These are phyloP conservation scores for Leptobrachium leishanense DNA, from an alignment of 2,113 vertebrate genomes.

Conservation along the genomic window DNA sequence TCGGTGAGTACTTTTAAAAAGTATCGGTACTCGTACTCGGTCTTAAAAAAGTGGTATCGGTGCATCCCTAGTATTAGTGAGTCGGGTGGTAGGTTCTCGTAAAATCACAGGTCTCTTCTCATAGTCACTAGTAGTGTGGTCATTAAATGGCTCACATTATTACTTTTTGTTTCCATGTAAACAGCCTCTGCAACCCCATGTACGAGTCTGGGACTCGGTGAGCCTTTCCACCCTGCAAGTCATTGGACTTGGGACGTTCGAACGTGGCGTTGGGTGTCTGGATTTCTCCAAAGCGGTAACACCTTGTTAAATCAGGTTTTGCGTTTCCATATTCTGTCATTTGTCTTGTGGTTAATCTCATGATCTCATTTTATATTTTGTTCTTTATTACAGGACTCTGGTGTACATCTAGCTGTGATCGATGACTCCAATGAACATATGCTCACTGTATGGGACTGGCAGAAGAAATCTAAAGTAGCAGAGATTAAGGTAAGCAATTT, in stretches of 20 bases:
- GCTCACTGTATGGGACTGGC: slow-evolving; percentile 97
- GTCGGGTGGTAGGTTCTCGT: too few relatives aligned
- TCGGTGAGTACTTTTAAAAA: too few relatives aligned
- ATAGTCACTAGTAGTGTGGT: too few relatives aligned
- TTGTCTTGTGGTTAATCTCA: too few relatives aligned
- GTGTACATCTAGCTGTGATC: slow-evolving; percentile 88
- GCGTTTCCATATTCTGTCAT: too few relatives aligned
- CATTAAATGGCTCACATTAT: too few relatives aligned
- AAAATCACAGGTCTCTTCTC: too few relatives aligned
- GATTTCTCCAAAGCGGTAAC: slow-evolving; percentile 96
- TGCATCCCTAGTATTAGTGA: too few relatives aligned
- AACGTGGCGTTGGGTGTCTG: slow-evolving; percentile 91
- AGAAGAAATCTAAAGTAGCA: slow-evolving; percentile 90
- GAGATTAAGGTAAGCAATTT: slow-evolving; percentile 87
- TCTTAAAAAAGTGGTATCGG: too few relatives aligned
- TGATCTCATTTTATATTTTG: background rate
- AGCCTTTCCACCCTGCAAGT: slow-evolving; percentile 85
- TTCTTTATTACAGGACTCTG: slow-evolving; percentile 79
- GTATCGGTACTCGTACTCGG: too few relatives aligned
- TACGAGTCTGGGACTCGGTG: slow-evolving; percentile 95
- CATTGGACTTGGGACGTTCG: slow-evolving; percentile 89
- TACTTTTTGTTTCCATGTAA: too few relatives aligned
- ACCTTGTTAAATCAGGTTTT: background rate
- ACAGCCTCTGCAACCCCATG: slow-evolving; percentile 90
- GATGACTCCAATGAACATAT: slow-evolving; percentile 98